Conservation (phyloP, 1,140 invertebrate genomes). For the Pectinophora gossypiella region DNA sequence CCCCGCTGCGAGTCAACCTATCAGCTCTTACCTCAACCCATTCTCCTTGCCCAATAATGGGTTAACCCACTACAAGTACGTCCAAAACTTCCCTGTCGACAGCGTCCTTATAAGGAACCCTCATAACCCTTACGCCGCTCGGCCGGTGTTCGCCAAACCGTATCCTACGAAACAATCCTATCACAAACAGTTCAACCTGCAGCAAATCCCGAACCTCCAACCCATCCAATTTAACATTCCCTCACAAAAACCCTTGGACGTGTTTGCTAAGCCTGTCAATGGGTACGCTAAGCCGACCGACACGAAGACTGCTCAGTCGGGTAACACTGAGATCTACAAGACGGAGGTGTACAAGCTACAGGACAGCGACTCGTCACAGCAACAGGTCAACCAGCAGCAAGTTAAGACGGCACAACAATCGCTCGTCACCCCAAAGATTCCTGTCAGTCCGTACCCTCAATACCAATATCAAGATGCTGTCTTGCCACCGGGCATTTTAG, state of each 20-base stretch:
- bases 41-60: conserved; percentile 53
- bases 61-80: conserved; percentile 51
- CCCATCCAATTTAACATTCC: conserved; percentile 58
- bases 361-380: conserved; percentile 44
- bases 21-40: conserved; percentile 67
- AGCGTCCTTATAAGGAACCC: conserved; percentile 48
- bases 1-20: conserved; percentile 49
- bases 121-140: conserved; percentile 44
- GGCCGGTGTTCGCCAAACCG: conserved; percentile 41
- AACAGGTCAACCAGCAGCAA: conserved; percentile 37
- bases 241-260: conserved; percentile 52
- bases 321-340: conserved; percentile 52
- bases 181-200: conserved; percentile 42
- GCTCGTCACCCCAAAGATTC: conserved; percentile 19
- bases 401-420: conserved; percentile 62
- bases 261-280: conserved; percentile 52
- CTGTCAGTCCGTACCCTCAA: conserved; percentile 40
- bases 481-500: conserved; percentile 64
- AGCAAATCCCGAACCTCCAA: conserved; percentile 57
- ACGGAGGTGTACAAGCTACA: conserved; percentile 55
- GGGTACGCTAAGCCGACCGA: conserved; percentile 42
- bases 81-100: conserved; percentile 54
- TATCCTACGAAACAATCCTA: conserved; percentile 42
- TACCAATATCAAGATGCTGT: conserved; percentile 56
- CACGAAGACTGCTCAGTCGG: conserved; percentile 34